These are phyloP conservation scores for Dryadula phaetusa DNA, from an alignment of 2,888 invertebrate genomes.

Conservation along the genomic window DNA sequence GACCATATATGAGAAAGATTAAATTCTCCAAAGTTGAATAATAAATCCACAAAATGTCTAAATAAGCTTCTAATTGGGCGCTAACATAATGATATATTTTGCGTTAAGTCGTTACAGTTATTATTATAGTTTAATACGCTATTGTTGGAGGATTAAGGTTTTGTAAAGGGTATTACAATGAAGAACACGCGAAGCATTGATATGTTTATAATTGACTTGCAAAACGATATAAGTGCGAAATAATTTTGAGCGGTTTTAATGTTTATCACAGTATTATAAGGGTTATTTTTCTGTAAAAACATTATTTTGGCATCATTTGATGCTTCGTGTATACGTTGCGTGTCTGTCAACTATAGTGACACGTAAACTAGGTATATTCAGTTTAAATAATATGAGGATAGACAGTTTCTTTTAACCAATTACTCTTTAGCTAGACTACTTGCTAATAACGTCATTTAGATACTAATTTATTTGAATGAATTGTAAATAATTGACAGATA, in stretches of 20 bases:
- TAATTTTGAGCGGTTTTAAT: slow-evolving; percentile 15
- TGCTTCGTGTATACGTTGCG: slow-evolving; percentile 46
- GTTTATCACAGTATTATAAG: slow-evolving; percentile 19
- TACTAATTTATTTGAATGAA: background rate
- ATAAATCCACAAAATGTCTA: background rate
- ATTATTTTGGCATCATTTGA: slow-evolving; percentile 43
- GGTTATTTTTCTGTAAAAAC: slow-evolving; percentile 24
- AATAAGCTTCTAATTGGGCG: slow-evolving; percentile 35
- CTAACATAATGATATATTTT: slow-evolving; percentile 50
- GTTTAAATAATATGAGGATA: slow-evolving; percentile 45
- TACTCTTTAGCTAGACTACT: slow-evolving; percentile 31
- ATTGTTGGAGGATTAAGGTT: slow-evolving; percentile 76
- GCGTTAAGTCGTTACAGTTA: slow-evolving; percentile 71
- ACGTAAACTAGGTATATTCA: slow-evolving; percentile 49
- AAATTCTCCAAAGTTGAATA: background rate
- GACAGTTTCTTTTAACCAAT: slow-evolving; percentile 42
- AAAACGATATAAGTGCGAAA: slow-evolving; percentile 34
- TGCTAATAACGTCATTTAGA: slow-evolving; percentile 16
- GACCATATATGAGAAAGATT: background rate
- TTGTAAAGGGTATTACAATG: slow-evolving; percentile 77
- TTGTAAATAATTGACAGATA: too few relatives aligned
- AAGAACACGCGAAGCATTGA: slow-evolving; percentile 76
- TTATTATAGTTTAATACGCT: slow-evolving; percentile 67
- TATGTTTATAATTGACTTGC: slow-evolving; percentile 50
- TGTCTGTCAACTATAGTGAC: slow-evolving; percentile 48